These are phyloP conservation scores for Chondrilla cf. caribensis DNA, from an alignment of 37 sponge, comb jelly and placozoan species.

Conservation along the genomic window DNA sequence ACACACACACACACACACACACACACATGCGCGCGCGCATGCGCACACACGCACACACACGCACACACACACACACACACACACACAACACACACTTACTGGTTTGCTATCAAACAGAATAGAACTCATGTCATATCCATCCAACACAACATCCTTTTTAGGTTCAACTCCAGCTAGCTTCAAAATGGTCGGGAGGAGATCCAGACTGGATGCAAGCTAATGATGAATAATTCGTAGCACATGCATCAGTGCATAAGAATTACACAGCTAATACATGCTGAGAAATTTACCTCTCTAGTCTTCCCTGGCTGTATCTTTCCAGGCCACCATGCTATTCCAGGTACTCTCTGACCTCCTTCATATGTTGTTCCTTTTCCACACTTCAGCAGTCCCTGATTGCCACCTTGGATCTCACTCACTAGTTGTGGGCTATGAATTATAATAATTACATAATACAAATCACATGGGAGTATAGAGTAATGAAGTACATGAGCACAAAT, in stretches of 20 bases:
- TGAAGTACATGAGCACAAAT: no score
- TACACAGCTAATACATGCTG: no score
- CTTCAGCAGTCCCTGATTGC: constrained; percentile 73
- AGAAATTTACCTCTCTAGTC: constrained; percentile 35
- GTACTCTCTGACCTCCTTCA: constrained; percentile 81
- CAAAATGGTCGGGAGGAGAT: constrained; percentile 59
- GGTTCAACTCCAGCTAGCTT: constrained; percentile 40
- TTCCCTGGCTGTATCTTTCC: constrained; percentile 64
- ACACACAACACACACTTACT: constrained; percentile 21
- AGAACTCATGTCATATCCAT: constrained; percentile 79
- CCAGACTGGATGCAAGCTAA: constrained; percentile 70
- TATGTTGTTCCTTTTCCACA: constrained; percentile 83
- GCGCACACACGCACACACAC: no score
- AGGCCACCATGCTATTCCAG: constrained; percentile 85
- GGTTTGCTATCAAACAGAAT: constrained; percentile 52
- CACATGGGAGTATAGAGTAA: no score
- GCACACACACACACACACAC: constrained; percentile 32
- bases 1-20: constrained; percentile 30
- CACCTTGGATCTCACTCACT: constrained; percentile 54
- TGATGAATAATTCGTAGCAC: background rate
- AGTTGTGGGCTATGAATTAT: constrained; percentile 48
- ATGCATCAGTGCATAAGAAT: no score
- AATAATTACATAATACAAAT: no score
- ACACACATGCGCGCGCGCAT: background rate
- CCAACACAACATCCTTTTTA: constrained; percentile 37